Conservation (phyloP, 2,113 vertebrate species). For the Oreochromis tanganicae region DNA sequence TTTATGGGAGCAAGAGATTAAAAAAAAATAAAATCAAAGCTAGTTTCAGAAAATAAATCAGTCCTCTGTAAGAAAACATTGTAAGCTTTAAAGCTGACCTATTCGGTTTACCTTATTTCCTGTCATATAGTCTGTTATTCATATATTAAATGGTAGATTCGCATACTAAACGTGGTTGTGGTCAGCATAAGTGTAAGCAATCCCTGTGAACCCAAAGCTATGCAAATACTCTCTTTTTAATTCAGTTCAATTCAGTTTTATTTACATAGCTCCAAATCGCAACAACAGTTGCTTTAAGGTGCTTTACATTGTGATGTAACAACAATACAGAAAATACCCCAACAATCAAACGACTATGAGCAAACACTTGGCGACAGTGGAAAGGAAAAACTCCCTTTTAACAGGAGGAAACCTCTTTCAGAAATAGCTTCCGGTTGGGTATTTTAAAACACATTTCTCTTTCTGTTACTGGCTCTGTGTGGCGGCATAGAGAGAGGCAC, state of each 20-base stretch:
- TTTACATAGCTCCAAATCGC: background rate
- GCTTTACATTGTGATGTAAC: background rate
- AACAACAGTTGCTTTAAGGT: background rate
- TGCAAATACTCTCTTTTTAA: background rate
- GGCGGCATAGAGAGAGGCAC: background rate
- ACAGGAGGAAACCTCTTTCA: background rate
- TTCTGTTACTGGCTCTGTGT: background rate
- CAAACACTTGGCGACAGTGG: background rate
- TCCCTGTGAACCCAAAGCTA: background rate
- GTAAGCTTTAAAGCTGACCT: background rate
- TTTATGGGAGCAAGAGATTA: background rate
- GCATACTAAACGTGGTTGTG: background rate
- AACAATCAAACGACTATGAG: background rate
- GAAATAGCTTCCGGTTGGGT: background rate
- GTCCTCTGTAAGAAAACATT: background rate
- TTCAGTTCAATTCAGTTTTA: background rate
- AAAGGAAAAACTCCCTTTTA: background rate
- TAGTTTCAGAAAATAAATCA: background rate
- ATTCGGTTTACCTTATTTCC: background rate
- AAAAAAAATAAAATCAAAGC: background rate
- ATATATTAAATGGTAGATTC: background rate
- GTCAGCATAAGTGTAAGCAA: background rate
- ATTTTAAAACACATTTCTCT: background rate
- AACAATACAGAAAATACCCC: background rate
- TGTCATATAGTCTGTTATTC: background rate